Conservation (phyloP, 2,113 vertebrate genomes). For the Notiomystis cincta region DNA sequence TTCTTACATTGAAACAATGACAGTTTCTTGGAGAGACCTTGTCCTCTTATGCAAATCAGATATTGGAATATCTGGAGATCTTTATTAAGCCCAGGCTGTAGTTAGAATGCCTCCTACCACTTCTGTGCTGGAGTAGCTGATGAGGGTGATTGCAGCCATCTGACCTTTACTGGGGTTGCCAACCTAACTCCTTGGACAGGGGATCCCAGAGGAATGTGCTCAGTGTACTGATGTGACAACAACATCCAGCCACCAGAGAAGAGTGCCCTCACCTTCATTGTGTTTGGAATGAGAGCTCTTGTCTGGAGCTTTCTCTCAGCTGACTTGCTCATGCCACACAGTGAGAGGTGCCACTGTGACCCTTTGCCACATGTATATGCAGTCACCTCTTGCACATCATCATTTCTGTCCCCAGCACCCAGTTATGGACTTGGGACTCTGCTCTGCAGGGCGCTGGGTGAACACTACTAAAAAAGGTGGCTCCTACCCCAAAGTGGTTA, state of each 20-base stretch:
- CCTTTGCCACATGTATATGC: background rate
- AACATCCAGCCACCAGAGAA: background rate
- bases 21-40: slow-evolving; percentile 51
- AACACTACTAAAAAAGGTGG: background rate
- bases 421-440: background rate
- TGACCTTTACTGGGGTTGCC: background rate
- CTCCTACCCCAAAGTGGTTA: background rate
- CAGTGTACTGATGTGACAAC: background rate
- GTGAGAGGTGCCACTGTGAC: background rate
- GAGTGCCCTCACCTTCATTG: background rate
- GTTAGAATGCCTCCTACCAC: background rate
- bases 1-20: slow-evolving; percentile 32
- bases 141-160: background rate
- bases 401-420: background rate
- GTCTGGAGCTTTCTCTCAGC: background rate
- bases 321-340: background rate
- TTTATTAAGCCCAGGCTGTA: background rate
- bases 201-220: background rate
- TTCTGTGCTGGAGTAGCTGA: background rate
- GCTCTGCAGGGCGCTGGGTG: background rate
- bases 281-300: background rate
- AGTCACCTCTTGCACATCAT: background rate
- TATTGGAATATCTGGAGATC: slow-evolving; percentile 42
- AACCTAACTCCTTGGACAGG: background rate
- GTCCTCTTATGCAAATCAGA: slow-evolving; percentile 43